Evolutionary conservation across 1,140 invertebrate species (phyloP), one percentile per base, ranked within the genome.

Genomic region (Dicyema japonicum): DNA sequence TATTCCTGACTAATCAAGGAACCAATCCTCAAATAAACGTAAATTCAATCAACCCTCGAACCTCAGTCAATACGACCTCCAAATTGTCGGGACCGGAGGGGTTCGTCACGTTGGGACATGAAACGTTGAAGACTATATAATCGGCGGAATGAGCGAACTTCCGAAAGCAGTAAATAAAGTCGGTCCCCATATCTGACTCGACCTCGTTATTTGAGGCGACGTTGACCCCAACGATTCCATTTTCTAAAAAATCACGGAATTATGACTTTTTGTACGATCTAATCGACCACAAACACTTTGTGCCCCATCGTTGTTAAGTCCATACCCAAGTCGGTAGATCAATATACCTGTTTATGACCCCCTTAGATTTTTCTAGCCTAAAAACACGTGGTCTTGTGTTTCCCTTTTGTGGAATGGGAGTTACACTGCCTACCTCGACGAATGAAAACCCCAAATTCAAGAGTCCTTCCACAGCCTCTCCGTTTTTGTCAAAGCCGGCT

Each of bases 401-500:
- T 3, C 85, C 85, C 7, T 60, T 44, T 49, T 94, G 82, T 6
- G 80, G 69, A 36, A 63, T 34, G 3, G 82, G 85, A 4, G 85
- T 94, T 0, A 94, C 65, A 9, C 78, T 80, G 34, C 82, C 82
- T 37, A 94, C 65, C 61, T 94, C 85, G 18, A 92, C 64, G 54
- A 88, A 78, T 14, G 78, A 67, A 57, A 92, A 90, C 1, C 82
- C 82, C 27, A 76, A 54, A 39, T 66, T 63, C 24, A 62, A 58
- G 15, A 94, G 46, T 1, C 71, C 69, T 32, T 63, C 46, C 1
- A 88, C 57, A 15, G 71, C 74, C 57, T 90, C 72, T 6, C 63
- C 82, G 50, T 92, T 64, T 46, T 94, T 94, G 46, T 94, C 85
- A 57, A 90, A 92, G 3, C 85, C 85, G 33, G 85, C 85, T 24